Percentiles rank a stretch among this genome's conserved stretches.
phyloP scores from a whole-genome alignment of 1,140 invertebrate genomes.

The Aphis gossypii region DNA sequence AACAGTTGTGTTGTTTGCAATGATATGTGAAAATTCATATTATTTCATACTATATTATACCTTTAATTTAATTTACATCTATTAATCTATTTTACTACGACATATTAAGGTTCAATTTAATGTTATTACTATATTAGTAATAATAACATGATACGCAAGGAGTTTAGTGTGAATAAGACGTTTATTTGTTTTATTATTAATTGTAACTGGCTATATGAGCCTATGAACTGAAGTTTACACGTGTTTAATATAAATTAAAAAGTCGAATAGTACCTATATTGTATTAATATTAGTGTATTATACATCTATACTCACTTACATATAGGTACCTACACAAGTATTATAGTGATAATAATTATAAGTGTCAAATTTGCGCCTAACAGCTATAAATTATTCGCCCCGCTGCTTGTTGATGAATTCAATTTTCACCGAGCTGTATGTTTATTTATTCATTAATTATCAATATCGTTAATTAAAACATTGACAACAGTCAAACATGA shows the following conservation, averaged over 20 bases:
- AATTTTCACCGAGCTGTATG: background rate
- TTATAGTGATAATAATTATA: background rate
- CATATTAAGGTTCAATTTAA: too few species aligned
- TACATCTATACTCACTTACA: background rate
- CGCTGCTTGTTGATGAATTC: background rate
- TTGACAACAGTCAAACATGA: background rate
- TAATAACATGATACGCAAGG: too few species aligned
- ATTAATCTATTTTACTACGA: too few species aligned
- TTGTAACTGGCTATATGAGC: background rate
- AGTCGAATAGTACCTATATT: background rate
- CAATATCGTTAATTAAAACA: slow-evolving; percentile 23
- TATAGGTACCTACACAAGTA: background rate
- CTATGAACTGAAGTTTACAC: background rate
- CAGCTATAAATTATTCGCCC: background rate
- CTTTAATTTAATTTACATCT: too few species aligned
- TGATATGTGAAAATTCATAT: background rate
- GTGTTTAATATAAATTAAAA: background rate
- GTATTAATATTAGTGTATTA: background rate
- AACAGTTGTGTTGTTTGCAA: background rate
- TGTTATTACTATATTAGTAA: too few species aligned
- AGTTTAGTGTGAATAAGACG: background rate
- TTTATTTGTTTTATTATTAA: background rate
- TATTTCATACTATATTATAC: too few species aligned
- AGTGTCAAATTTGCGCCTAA: background rate
- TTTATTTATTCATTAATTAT: slow-evolving; percentile 30